A percentile compares a stretch with the other conserved stretches of the same genome.
phyloP scores from a whole-genome alignment of 2,797 vertebrate genomes.

The Myripristis murdjan region DNA sequence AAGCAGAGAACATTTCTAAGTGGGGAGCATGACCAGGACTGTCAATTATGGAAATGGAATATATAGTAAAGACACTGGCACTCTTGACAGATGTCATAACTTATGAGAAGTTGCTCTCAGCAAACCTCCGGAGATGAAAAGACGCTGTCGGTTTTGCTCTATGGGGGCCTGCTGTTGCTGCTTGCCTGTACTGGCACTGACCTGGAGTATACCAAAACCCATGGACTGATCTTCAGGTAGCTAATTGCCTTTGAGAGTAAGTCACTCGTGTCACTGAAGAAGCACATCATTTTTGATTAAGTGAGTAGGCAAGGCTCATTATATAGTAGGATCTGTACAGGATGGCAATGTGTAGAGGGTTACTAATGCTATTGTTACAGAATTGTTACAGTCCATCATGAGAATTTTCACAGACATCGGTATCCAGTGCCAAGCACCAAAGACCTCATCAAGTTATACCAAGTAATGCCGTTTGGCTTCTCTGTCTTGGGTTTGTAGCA shows the following conservation, averaged over 20 bases:
- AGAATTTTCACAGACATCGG: not conserved
- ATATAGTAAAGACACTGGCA: conserved; percentile 20
- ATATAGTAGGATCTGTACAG: conserved; percentile 34
- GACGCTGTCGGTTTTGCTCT: conserved; percentile 36
- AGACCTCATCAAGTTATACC: not conserved
- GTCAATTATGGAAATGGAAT: conserved; percentile 39
- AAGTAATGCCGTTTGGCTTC: not conserved
- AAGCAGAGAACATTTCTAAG: conserved; percentile 33
- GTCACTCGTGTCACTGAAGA: conserved; percentile 48
- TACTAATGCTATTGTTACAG: conserved; percentile 10
- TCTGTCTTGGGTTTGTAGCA: not conserved
- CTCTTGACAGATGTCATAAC: conserved; percentile 51
- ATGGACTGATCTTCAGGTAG: conserved; percentile 53
- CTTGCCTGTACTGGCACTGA: conserved; percentile 38
- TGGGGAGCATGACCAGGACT: conserved; percentile 8
- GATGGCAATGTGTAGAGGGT: conserved; percentile 8
- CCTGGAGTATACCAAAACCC: conserved; percentile 39
- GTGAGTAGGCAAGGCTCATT: conserved; percentile 46
- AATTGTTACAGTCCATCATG: not conserved
- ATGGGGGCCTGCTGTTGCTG: conserved; percentile 37
- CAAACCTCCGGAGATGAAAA: conserved; percentile 42
- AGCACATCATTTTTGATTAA: conserved; percentile 36
- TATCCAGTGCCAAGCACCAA: not conserved
- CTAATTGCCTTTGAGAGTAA: conserved; percentile 55
- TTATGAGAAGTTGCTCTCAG: conserved; percentile 31